Evolutionary conservation across 2,888 invertebrate species (phyloP).

Genomic region (Drosophila sordidula): DNA sequence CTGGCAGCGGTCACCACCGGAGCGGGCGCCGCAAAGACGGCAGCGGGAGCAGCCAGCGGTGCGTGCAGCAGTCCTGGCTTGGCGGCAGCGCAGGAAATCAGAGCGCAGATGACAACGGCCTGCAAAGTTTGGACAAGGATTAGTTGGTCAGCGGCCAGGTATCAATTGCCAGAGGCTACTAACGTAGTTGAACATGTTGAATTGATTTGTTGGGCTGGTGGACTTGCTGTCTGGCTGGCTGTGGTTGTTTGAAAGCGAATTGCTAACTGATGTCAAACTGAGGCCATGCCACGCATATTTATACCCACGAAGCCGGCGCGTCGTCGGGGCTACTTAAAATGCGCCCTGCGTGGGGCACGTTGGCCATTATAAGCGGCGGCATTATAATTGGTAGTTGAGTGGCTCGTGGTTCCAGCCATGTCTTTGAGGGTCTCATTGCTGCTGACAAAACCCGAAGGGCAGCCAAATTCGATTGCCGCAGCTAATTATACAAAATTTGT

Average conservation of each 20-base stretch:
- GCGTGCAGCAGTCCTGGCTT: slow-evolving; percentile 68
- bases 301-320: slow-evolving; percentile 43
- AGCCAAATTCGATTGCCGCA: slow-evolving; percentile 53
- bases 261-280: slow-evolving; percentile 60
- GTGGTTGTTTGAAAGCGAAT: slow-evolving; percentile 41
- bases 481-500: slow-evolving; percentile 47
- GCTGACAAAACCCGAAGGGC: slow-evolving; percentile 70
- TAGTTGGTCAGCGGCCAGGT: not conserved
- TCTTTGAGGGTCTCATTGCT: slow-evolving; percentile 49
- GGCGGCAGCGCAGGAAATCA: slow-evolving; percentile 73
- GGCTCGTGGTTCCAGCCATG: slow-evolving; percentile 42
- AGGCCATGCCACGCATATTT: slow-evolving; percentile 54
- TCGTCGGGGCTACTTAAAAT: slow-evolving; percentile 54
- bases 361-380: slow-evolving; percentile 65
- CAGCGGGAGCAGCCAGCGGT: slow-evolving; percentile 55
- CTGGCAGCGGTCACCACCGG: slow-evolving; percentile 78
- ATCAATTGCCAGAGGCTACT: slow-evolving; percentile 30
- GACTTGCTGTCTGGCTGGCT: slow-evolving; percentile 28
- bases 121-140: slow-evolving; percentile 25
- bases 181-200: slow-evolving; percentile 74
- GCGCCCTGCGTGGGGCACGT: slow-evolving; percentile 36
- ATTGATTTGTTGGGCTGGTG: slow-evolving; percentile 26
- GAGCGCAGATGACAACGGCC: slow-evolving; percentile 73
- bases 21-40: slow-evolving; percentile 66
- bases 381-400: slow-evolving; percentile 53